Base-by-base conservation (phyloP, 1,140 invertebrate species). In the Ceratosolen solmsi region DNA sequence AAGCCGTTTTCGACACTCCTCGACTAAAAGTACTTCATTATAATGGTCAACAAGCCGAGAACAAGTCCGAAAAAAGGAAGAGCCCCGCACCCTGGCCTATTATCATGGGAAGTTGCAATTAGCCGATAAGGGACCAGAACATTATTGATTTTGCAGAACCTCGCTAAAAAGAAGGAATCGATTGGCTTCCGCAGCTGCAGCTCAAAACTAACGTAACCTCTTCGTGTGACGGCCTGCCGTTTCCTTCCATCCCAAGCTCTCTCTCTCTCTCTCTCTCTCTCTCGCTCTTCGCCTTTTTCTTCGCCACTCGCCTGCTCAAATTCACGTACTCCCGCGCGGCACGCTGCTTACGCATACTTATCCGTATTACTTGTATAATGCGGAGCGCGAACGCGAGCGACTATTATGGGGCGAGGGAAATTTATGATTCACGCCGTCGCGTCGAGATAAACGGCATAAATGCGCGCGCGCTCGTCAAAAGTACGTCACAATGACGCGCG, bases 291-390 rank as follows among this genome's bases (percentile, higher is more conserved):
- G 22, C 25, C 63, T 68, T 68, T 38, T 33, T 58, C 46, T 77
- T 77, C 49, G 11, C 15, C 8, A n/a, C 46, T 65, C n/a, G 33
- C 38, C n/a, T 30, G 30, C 33, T 65, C 38, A 72, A 80, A 80
- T 72, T 72, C 72, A 73, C 41, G 78, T 36, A 41, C 36, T 33
- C 2, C 25, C 41, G 41, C 11, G 22, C 20, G 46, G 41, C 30
- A 11, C 30, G 41, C 30, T 27, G 46, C 63, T 79, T 71, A 56
- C 41, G 70, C 78, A 80, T 46, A 72, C 51, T 80, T 80, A 80
- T 58, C 78, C 46, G 38, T 22, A 60, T 70, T 72, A 73, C 78
- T 80, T 54, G 41, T 38, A 70, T 36, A 79, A 79, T 79, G 63
- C 30, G 36, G 54, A 72, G 68, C 70, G 49, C 46, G 70, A 58